Conservation (phyloP, 1,140 invertebrate species). For the Trachymyrmex septentrionalis region DNA sequence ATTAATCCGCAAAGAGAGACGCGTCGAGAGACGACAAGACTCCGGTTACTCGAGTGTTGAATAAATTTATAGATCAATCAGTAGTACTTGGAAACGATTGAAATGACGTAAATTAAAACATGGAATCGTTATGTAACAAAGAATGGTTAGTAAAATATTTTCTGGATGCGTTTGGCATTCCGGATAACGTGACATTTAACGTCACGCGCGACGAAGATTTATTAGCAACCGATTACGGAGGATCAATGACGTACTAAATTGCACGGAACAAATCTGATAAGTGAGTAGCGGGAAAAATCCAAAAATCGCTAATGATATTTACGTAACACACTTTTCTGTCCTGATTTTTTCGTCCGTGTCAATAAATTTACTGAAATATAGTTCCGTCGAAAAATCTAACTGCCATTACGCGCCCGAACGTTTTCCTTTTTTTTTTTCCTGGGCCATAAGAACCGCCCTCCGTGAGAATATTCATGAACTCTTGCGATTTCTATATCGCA, state of each 20-base stretch:
- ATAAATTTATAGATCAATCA: constrained; percentile 35
- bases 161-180: constrained; percentile 30
- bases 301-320: constrained; percentile 5
- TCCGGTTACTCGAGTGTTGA: neutral
- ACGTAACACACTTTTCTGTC: neutral
- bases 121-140: constrained; percentile 27
- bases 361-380: neutral
- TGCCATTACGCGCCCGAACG: constrained; percentile 35
- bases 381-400: neutral
- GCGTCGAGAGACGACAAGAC: neutral
- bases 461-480: constrained; percentile 49
- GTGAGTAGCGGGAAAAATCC: constrained; percentile 23
- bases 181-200: constrained; percentile 53
- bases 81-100: constrained; percentile 23
- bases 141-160: constrained; percentile 41
- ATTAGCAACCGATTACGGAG: constrained; percentile 52
- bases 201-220: constrained; percentile 55
- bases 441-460: neutral
- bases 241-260: constrained; percentile 55
- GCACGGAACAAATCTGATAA: constrained; percentile 53
- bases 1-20: constrained; percentile 15
- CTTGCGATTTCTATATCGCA: constrained; percentile 33
- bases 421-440: neutral
- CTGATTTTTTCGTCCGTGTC: constrained; percentile 7
- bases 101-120: constrained; percentile 41